Base-by-base conservation (phyloP, 1,140 invertebrate genomes). In the Drosophila bocqueti region DNA sequence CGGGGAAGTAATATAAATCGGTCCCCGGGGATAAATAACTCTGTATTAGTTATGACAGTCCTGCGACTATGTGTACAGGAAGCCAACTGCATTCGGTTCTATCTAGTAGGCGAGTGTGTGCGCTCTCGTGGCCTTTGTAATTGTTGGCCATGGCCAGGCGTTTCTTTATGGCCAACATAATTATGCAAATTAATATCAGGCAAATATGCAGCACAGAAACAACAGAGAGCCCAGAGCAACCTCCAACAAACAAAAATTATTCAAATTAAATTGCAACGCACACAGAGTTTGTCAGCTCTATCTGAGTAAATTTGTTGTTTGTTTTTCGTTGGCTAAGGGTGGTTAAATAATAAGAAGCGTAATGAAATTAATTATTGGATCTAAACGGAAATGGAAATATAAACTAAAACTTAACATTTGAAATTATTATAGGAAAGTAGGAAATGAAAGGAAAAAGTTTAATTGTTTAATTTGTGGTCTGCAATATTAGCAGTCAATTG, bases 1-100 rank as follows among this genome's bases (percentile, higher is more conserved):
- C 81, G 79, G 85, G 79, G 72, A 90, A 90, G 85, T 90, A 85
- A 90, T 86, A 90, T 90, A 90, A 90, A 90, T 90, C 86, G 87
- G 68, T 64, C 85, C 86, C 82, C 26, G 55, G 86, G 81, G 85
- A 90, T 85, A 90, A 85, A 90, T 90, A 90, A 91, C 76, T 90
- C 84, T 90, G 68, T 79, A 83, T 90, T 90, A 90, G 85, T 80
- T 90, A 90, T 90, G 86, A 90, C 85, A 89, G 59, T 57, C 15
- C 36, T 57, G 54, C 54, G 54, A 69, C 45, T 79, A 76, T 74
- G 26, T 71, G 21, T 74, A 38, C 36, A 38, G 36, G 54, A 40
- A 26, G 46, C 60, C 43, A 55, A 71, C 60, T 89, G 84, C 84
- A 81, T 50, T 80, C 47, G 43, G 31, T 45, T 38, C 49, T 26